Conservation (phyloP, 35 echinoderm and acorn worm species). For the Holothuria glaberrima region DNA sequence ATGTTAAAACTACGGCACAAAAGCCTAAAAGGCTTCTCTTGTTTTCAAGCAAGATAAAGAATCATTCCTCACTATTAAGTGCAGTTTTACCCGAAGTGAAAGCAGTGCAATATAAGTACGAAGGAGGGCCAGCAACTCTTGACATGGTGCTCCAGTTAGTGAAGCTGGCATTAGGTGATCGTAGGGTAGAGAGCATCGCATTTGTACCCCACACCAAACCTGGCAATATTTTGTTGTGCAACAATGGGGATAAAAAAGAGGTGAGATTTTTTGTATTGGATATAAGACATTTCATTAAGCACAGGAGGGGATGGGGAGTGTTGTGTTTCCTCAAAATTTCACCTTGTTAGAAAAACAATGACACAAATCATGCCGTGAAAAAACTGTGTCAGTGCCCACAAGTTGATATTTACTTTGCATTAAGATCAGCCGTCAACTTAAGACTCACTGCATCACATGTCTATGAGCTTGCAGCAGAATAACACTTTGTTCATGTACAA, state of each 20-base stretch:
- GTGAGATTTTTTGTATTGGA: conserved; percentile 31
- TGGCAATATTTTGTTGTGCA: conserved; percentile 81
- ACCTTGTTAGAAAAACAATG: no score
- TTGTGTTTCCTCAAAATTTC: no score
- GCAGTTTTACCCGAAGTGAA: conserved; percentile 77
- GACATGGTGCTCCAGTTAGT: conserved; percentile 75
- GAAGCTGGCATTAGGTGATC: conserved; percentile 64
- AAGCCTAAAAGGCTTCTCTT: conserved; percentile 69
- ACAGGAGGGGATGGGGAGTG: no score
- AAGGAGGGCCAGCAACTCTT: conserved; percentile 63
- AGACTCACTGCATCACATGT: no score
- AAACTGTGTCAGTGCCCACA: no score
- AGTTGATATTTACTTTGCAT: no score
- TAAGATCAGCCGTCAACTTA: no score
- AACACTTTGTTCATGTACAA: no score
- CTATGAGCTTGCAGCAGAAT: no score
- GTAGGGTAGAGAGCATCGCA: conserved; percentile 82
- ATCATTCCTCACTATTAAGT: conserved; percentile 71
- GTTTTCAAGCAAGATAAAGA: conserved; percentile 91
- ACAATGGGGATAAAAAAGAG: conserved; percentile 91
- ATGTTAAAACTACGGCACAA: not conserved
- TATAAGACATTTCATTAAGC: no score
- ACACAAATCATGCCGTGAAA: no score
- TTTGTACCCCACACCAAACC: conserved; percentile 87
- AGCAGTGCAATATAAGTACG: conserved; percentile 96